These are phyloP conservation scores for Centropus bengalensis DNA, from an alignment of 2,113 vertebrate genomes.

Conservation along the genomic window DNA sequence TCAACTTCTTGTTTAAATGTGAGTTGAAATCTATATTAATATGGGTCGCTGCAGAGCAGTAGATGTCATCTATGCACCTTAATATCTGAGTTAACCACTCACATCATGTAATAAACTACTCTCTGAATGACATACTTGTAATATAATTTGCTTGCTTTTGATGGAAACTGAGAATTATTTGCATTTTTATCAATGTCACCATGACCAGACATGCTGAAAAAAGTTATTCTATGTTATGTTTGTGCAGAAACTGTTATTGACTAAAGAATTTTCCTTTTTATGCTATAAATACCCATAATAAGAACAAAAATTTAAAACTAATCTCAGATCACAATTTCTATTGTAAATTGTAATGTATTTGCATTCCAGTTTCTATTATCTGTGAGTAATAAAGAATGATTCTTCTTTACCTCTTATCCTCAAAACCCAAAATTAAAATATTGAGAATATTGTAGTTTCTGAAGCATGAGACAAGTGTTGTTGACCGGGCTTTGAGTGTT, in stretches of 20 bases:
- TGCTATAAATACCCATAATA: background rate
- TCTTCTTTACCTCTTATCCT: background rate
- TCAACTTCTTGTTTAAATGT: background rate
- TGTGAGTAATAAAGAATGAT: rapidly evolving
- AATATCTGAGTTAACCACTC: background rate
- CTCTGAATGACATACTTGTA: background rate
- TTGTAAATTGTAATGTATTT: background rate
- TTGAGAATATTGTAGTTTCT: background rate
- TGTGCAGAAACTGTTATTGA: background rate
- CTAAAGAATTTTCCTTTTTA: background rate
- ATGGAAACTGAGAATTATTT: background rate
- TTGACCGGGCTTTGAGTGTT: background rate
- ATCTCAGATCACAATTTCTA: background rate
- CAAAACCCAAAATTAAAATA: background rate
- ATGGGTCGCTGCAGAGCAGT: background rate
- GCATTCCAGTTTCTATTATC: background rate
- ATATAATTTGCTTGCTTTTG: background rate
- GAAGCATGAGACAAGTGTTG: background rate
- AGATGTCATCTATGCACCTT: background rate
- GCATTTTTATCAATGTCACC: background rate
- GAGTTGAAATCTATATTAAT: background rate
- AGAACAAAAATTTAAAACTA: background rate
- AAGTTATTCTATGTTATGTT: background rate
- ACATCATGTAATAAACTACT: background rate
- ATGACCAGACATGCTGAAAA: background rate